Conservation (phyloP, 1,140 invertebrate species). For the Solenopsis invicta region DNA sequence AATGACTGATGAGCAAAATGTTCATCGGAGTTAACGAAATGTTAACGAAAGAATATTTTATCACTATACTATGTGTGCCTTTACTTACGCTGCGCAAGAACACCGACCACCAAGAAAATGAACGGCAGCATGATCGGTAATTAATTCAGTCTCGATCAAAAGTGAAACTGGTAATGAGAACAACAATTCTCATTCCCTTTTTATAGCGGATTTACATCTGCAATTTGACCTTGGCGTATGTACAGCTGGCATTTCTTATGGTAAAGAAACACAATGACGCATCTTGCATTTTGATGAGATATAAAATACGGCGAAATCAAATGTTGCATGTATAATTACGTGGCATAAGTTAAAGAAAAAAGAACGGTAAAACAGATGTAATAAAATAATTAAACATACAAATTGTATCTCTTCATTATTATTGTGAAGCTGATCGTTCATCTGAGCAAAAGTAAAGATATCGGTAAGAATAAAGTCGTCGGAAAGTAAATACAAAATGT, state of each 20-base stretch:
- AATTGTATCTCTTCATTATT: constrained; percentile 16
- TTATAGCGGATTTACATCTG: constrained; percentile 37
- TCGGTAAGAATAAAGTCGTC: background rate
- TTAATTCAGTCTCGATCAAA: background rate
- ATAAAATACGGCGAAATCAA: background rate
- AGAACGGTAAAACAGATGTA: background rate
- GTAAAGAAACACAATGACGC: background rate
- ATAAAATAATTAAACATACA: background rate
- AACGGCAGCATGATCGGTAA: constrained; percentile 1
- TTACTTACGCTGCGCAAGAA: constrained; percentile 41
- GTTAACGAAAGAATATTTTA: background rate
- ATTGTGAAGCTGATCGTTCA: background rate
- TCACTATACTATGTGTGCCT: background rate
- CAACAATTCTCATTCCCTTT: background rate
- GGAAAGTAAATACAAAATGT: background rate
- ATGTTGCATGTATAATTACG: constrained; percentile 16
- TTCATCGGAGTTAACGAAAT: background rate
- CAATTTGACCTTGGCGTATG: background rate
- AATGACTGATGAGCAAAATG: background rate
- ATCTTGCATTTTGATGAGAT: background rate
- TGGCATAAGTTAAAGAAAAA: background rate
- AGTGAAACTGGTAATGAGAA: background rate
- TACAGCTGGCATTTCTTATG: constrained; percentile 9
- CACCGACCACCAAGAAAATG: constrained; percentile 1
- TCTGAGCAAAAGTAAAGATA: background rate